These are phyloP conservation scores for Scaptomyza graminum DNA, from an alignment of 1,140 invertebrate genomes.

Conservation along the genomic window DNA sequence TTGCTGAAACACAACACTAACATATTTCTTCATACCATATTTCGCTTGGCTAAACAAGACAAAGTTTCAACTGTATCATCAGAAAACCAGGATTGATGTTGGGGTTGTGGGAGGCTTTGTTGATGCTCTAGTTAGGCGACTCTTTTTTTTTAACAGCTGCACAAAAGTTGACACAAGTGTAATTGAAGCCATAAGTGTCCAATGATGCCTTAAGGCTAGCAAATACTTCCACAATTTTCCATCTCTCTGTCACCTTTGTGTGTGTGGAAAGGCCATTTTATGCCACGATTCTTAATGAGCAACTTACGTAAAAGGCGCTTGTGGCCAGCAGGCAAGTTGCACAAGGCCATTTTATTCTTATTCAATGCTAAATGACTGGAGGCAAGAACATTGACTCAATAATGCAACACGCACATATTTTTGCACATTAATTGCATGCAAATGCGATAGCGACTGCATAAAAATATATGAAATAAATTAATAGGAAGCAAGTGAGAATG, in stretches of 20 bases:
- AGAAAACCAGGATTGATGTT: neutral
- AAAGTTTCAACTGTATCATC: slow-evolving; percentile 11
- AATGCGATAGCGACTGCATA: slow-evolving; percentile 60
- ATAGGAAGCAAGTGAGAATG: slow-evolving; percentile 4
- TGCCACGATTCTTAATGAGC: slow-evolving; percentile 54
- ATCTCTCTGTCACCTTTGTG: neutral
- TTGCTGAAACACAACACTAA: neutral
- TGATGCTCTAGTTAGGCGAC: slow-evolving; percentile 4
- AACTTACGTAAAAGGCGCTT: slow-evolving; percentile 43
- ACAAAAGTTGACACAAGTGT: slow-evolving; percentile 11
- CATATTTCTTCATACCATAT: neutral
- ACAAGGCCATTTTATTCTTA: slow-evolving; percentile 26
- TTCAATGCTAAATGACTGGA: slow-evolving; percentile 14
- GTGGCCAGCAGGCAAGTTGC: slow-evolving; percentile 29
- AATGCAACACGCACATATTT: slow-evolving; percentile 48
- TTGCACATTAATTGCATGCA: slow-evolving; percentile 70
- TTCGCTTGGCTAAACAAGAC: neutral
- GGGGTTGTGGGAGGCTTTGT: neutral
- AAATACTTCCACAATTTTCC: slow-evolving; percentile 3
- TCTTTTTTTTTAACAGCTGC: slow-evolving; percentile 9
- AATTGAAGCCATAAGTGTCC: slow-evolving; percentile 22
- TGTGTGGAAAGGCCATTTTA: slow-evolving; percentile 1
- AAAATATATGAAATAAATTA: slow-evolving; percentile 46
- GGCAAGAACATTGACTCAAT: slow-evolving; percentile 47
- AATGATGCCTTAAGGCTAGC: slow-evolving; percentile 2